Evolutionary conservation across 2,113 vertebrate genomes (phyloP).

Genomic region (Vidua macroura): DNA sequence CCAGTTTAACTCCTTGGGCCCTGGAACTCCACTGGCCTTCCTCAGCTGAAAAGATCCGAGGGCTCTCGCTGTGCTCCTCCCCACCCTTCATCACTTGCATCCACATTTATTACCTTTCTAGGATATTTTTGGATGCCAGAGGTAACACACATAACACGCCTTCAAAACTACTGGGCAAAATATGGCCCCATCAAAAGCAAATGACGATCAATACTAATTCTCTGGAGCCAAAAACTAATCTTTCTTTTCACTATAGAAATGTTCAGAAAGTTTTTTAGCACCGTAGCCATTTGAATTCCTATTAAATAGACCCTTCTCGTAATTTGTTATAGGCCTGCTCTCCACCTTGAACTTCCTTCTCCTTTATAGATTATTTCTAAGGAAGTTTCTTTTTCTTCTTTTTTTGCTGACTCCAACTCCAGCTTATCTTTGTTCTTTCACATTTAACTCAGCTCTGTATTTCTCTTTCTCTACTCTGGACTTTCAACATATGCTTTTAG

Average conservation of each 20-base stretch:
- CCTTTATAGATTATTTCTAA: constrained; percentile 17
- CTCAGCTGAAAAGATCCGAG: background rate
- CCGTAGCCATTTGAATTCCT: background rate
- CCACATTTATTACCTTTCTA: background rate
- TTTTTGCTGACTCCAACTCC: constrained; percentile 42
- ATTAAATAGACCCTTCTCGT: background rate
- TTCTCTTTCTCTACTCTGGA: background rate
- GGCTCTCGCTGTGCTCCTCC: background rate
- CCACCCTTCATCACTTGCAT: background rate
- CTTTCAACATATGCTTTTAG: background rate
- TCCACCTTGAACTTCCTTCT: constrained; percentile 21
- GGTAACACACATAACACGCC: background rate
- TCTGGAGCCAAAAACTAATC: background rate
- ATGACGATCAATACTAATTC: background rate
- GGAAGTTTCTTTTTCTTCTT: constrained; percentile 27
- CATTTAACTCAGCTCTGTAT: constrained; percentile 16
- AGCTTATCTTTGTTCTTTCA: constrained; percentile 24
- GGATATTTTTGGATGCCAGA: background rate
- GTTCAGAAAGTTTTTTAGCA: constrained; percentile 3
- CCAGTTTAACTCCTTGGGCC: background rate
- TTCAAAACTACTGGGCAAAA: background rate
- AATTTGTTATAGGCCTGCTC: background rate
- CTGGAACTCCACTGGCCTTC: background rate
- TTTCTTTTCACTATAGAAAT: background rate
- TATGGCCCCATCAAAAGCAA: background rate